phyloP scores from a whole-genome alignment of 2,797 vertebrate species.

The Mormyrus proboscirostris region DNA sequence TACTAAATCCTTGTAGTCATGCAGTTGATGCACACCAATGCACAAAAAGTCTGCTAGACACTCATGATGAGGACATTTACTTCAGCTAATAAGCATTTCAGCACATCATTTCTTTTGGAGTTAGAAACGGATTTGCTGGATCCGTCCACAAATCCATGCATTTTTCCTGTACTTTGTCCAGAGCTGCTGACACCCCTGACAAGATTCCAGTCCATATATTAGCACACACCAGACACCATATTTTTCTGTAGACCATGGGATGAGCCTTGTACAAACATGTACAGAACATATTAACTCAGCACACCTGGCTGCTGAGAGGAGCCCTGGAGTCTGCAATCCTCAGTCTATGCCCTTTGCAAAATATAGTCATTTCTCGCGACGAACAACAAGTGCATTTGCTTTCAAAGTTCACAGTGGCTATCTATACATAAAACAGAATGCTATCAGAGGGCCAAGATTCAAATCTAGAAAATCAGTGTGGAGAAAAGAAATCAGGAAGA shows the following conservation, averaged over 20 bases:
- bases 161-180: not conserved
- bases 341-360: not conserved
- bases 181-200: not conserved
- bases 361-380: not conserved
- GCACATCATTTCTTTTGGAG: not conserved
- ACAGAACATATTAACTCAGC: not conserved
- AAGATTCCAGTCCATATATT: not conserved
- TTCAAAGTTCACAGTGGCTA: not conserved
- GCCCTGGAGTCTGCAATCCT: not conserved
- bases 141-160: not conserved
- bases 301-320: not conserved
- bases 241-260: not conserved
- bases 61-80: not conserved
- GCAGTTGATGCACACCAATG: not conserved
- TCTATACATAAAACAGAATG: not conserved
- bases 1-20: not conserved
- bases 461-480: not conserved
- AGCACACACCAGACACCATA: not conserved
- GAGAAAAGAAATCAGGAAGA: not conserved
- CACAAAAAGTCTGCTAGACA: not conserved
- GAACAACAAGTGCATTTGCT: not conserved
- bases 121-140: not conserved
- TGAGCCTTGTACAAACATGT: not conserved
- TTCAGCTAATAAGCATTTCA: not conserved
- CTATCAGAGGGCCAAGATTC: not conserved